Conservation (phyloP, 2,113 vertebrate genomes). For the Centrocercus urophasianus region DNA sequence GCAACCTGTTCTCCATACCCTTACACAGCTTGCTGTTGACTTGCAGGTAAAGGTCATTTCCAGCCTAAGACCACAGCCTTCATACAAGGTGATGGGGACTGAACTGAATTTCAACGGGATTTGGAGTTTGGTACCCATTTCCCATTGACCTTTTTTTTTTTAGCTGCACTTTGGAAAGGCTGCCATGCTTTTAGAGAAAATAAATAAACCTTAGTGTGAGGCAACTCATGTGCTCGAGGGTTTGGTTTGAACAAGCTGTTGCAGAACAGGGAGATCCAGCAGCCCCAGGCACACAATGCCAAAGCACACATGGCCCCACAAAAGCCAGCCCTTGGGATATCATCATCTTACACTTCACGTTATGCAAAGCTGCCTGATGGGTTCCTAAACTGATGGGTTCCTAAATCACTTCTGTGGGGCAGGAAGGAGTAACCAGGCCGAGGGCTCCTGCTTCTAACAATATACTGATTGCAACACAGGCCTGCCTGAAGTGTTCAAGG, state of each 20-base stretch:
- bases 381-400: not conserved
- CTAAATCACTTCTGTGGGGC: not conserved
- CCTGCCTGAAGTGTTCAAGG: not conserved
- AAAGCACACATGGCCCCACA: not conserved
- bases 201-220: not conserved
- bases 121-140: not conserved
- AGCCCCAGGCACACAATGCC: fast-evolving
- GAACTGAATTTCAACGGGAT: not conserved
- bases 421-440: not conserved
- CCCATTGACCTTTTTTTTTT: not conserved
- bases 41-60: not conserved
- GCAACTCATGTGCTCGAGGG: not conserved
- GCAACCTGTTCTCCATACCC: not conserved
- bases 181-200: not conserved
- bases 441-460: not conserved
- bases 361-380: not conserved
- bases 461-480: fast-evolving
- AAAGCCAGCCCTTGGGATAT: not conserved
- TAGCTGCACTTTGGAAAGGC: not conserved
- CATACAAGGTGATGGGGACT: not conserved
- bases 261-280: fast-evolving
- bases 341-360: not conserved
- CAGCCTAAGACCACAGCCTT: not conserved
- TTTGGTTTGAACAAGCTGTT: not conserved
- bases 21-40: not conserved